Percentiles rank a stretch among this genome's conserved stretches.
These are phyloP conservation scores for Sphenodon punctatus DNA, from an alignment of 2,797 vertebrate genomes.

Conservation along the genomic window DNA sequence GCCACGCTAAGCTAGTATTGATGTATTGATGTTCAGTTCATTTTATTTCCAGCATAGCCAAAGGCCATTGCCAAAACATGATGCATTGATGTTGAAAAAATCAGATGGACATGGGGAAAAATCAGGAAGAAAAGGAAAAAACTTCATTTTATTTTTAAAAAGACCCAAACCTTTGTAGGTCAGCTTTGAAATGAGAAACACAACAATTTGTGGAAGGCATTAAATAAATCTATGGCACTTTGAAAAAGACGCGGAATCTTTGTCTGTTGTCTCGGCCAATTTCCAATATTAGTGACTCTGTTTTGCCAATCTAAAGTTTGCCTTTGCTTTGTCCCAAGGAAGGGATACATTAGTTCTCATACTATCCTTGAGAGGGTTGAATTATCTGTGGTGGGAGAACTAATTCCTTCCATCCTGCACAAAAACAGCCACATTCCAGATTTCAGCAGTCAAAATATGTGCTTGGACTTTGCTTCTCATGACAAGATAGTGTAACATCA, in stretches of 20 bases:
- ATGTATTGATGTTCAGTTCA: too few relatives aligned
- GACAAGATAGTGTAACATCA: neutral
- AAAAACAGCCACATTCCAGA: too few relatives aligned
- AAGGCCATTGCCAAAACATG: too few relatives aligned
- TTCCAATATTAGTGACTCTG: conserved; percentile 16
- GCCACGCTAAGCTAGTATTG: conserved; percentile 38
- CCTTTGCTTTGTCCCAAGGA: neutral
- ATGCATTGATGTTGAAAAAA: conserved; percentile 41
- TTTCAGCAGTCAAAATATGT: too few relatives aligned
- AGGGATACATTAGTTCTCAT: too few relatives aligned
- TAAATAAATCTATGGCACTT: conserved; percentile 2
- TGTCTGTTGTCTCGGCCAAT: neutral
- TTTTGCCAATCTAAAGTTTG: conserved; percentile 20
- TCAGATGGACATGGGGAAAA: conserved; percentile 32
- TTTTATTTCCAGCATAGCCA: too few relatives aligned
- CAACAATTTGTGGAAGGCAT: conserved; percentile 16
- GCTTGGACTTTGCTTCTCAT: too few relatives aligned
- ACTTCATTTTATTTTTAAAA: conserved; percentile 34
- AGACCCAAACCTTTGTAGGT: conserved; percentile 37
- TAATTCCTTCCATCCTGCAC: too few relatives aligned
- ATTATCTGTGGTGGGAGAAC: too few relatives aligned
- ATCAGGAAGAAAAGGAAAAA: conserved; percentile 29
- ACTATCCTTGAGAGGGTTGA: too few relatives aligned
- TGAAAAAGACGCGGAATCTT: conserved; percentile 5
- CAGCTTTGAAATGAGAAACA: conserved; percentile 1